Evolutionary conservation across 2,797 vertebrate genomes (phyloP), one percentile per base, ranked within the genome.

Genomic region (Aselliscus stoliczkanus): DNA sequence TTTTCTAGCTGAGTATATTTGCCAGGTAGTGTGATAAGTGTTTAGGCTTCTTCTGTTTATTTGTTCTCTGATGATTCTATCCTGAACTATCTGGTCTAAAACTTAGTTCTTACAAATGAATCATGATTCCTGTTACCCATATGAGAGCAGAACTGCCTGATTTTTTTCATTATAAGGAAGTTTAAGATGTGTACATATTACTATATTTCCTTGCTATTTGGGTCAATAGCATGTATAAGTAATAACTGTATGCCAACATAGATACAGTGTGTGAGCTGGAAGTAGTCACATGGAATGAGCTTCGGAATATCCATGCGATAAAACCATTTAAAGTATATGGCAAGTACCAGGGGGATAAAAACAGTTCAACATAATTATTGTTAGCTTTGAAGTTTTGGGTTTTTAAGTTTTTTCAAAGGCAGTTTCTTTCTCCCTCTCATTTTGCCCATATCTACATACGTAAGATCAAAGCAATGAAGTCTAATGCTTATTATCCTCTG

Each of bases 391-490:
- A 81, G 37, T 84, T 29, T 58, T 50, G n/a, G 58, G 69, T 42
- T 88, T 90, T 34, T 58, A 58, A 39, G 31, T 10, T 87, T 81
- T 81, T 83, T 70, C 60, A 83, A 94, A 86, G 31, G 34, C 54
- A 6, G 14, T 62, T 80, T 25, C 25, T 64, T 75, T 37, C 17
- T 62, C 58, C 27, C 5, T 13, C 29, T 47, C 34, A 60, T 65
- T 86, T 85, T 90, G 31, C 23, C 67, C 14, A 0, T 80, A 17
- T 94, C 89, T 96, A 47, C 54, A 89, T 89, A 94, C 20, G 79
- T 96, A 96, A 94, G 60, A 94, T 96, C 86, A 94, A 97, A 96
- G 47, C 87, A 86, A 20, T 18, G n/a, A 87, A 90, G 39, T 60
- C 67, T 75, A 77, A 88, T 52, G n/a, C 11, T 42, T 29, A 56